Evolutionary conservation across 2,113 vertebrate genomes (phyloP), one percentile per base, ranked within the genome.

Genomic region (Coptodon bakossiorum): DNA sequence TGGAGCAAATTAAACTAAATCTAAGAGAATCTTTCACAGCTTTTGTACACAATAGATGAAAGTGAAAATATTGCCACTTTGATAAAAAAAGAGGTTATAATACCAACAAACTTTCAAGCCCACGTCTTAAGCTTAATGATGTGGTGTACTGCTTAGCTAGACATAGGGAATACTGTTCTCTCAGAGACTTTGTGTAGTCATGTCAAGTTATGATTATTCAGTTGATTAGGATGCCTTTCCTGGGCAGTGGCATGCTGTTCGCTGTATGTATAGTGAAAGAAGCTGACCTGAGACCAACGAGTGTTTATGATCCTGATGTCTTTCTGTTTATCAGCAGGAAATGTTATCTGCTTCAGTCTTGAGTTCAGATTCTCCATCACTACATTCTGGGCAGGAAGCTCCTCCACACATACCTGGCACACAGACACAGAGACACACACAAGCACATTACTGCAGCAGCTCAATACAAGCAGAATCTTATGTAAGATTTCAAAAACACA

Each of bases 261-360:
- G 50, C 27, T 36, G 31, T 54, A 11, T 14, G 22, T n/a, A 1
- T 5, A 54, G 68, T 43, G 93, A 36, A 4, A 9, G 31, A 43
- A 10, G 79, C 92, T 96, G 92, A 99, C 98, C 98, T 98, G 97
- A 94, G 97, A 93, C 96, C 97, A 98, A 95, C 90, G 96, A 89
- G 94, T 95, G 94, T 97, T 98, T 94, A 97, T 96, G 71, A 97
- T 96, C 92, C 97, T 97, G 87, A 99, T 90, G 86, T 97, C 97
- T 90, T 96, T 97, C 86, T 97, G 97, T 92, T 95, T 97, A 90
- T 98, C 97, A 59, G 96, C 95, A 83, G 96, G 96, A 95, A 98
- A 92, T 40, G 96, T 95, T 88, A 95, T 95, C 94, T 96, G 97
- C 91, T 95, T 95, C 86, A 97, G 96, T 82, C 95, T 96, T 90